Evolutionary conservation across 2,113 vertebrate species (phyloP), one percentile per base, ranked within the genome.

Genomic region (Acrocephalus arundinaceus): DNA sequence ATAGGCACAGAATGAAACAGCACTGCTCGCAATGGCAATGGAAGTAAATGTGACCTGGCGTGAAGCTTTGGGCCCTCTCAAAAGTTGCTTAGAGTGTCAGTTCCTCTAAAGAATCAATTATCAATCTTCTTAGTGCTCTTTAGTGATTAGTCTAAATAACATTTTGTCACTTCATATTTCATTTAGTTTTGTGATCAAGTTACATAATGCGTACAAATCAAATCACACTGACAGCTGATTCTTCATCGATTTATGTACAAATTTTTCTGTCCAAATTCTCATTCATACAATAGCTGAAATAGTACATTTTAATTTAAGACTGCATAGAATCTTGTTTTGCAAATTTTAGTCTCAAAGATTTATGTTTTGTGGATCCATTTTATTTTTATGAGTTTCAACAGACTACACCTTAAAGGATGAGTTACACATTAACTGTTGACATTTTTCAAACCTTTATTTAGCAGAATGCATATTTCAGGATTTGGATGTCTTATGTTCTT

Each of bases 231-330:
- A 81, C 85, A 86, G 23, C 23, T 79, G n/a, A 93, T 92, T 96
- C 71, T 91, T 87, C 91, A 91, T 49, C 94, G 75, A 96, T 84
- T 96, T 96, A 94, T 70, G 79, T 89, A 95, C 75, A 87, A 87
- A 97, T 96, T 97, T 97, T 92, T 84, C 87, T 91, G 94, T 67
- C 94, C 49, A 97, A 96, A 96, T 92, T 93, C 39, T 86, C 96
- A 78, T 96, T 92, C 71, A 30, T 85, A 81, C 48, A 27, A 6
- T 48, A 93, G 85, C 39, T 35, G 28, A 67, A 96, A 97, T 96
- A 97, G 33, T 67, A 96, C 94, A 85, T 71, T 93, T 94, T 93
- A 97, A 85, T 73, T 77, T 76, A 61, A 92, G 27, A 25, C 70
- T 83, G 46, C 61, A 97, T 92, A 96, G 95, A 76, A 74, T 66